Percentiles rank a stretch among this genome's conserved stretches.
phyloP scores from a whole-genome alignment of 2,797 vertebrate genomes.

The Urophycis tenuis region DNA sequence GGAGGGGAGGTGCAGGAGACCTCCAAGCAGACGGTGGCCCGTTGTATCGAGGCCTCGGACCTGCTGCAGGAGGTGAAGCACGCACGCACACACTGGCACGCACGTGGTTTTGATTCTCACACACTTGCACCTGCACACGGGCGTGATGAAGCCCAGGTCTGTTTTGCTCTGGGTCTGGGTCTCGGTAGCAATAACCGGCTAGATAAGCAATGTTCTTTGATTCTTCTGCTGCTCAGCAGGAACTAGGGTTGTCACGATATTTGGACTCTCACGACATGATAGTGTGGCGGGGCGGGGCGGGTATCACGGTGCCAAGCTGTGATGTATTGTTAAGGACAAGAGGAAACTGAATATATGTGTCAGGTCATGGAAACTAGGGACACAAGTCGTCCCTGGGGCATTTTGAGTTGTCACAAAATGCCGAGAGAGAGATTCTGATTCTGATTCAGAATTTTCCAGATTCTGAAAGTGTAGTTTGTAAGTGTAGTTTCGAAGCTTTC shows the following conservation, averaged over 20 bases:
- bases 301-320: background rate
- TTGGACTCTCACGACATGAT: background rate
- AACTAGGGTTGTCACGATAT: background rate
- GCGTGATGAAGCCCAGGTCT: background rate
- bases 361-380: too few relatives aligned
- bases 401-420: too few relatives aligned
- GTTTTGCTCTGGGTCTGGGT: background rate
- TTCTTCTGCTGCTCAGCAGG: background rate
- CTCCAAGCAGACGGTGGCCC: constrained; percentile 87
- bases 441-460: too few relatives aligned
- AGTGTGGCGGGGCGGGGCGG: background rate
- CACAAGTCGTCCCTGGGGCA: too few relatives aligned
- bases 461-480: too few relatives aligned
- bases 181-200: background rate
- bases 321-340: background rate
- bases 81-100: background rate
- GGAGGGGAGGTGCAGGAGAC: constrained; percentile 90
- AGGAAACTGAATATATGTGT: too few relatives aligned
- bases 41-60: constrained; percentile 78
- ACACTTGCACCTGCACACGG: constrained; percentile 8
- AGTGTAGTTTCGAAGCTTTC: too few relatives aligned
- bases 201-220: background rate
- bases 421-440: too few relatives aligned
- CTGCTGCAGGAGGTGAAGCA: constrained; percentile 59
- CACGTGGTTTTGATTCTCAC: background rate